Conservation (phyloP, 2,888 invertebrate species). For the Poecilobothrus nobilitatus region DNA sequence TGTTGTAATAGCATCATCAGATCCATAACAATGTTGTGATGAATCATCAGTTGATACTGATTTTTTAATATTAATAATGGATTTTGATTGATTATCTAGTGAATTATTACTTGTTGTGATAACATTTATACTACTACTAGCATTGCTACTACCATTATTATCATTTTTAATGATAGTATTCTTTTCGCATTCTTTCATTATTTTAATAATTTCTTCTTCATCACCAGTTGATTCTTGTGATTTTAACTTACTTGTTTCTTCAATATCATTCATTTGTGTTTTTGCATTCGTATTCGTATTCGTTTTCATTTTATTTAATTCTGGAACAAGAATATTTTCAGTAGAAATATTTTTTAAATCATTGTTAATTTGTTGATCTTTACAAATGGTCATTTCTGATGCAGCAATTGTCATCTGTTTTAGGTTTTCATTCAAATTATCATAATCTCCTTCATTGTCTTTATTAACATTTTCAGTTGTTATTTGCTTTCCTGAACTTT, state of each 20-base stretch:
- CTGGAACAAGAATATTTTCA: slow-evolving; percentile 16
- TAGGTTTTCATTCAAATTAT: slow-evolving; percentile 33
- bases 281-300: slow-evolving; percentile 13
- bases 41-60: slow-evolving; percentile 27
- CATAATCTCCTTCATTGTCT: slow-evolving; percentile 42
- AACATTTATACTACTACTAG: background rate
- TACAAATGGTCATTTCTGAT: slow-evolving; percentile 20
- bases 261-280: slow-evolving; percentile 22
- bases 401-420: slow-evolving; percentile 27
- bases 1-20: slow-evolving; percentile 14
- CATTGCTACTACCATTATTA: slow-evolving; percentile 12
- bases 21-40: slow-evolving; percentile 16
- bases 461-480: slow-evolving; percentile 32
- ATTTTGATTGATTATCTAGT: slow-evolving; percentile 1
- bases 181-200: slow-evolving; percentile 41
- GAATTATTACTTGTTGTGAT: background rate
- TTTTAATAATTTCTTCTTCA: slow-evolving; percentile 40
- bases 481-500: background rate
- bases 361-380: slow-evolving; percentile 22
- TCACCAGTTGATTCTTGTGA: slow-evolving; percentile 24
- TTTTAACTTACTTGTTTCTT: slow-evolving; percentile 20
- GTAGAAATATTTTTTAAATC: slow-evolving; percentile 20
- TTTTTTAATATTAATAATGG: slow-evolving; percentile 19
- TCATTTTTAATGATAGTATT: slow-evolving; percentile 28
- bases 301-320: slow-evolving; percentile 11